These are phyloP conservation scores for Eretmochelys imbricata DNA, from an alignment of 2,113 vertebrate species.

Conservation along the genomic window DNA sequence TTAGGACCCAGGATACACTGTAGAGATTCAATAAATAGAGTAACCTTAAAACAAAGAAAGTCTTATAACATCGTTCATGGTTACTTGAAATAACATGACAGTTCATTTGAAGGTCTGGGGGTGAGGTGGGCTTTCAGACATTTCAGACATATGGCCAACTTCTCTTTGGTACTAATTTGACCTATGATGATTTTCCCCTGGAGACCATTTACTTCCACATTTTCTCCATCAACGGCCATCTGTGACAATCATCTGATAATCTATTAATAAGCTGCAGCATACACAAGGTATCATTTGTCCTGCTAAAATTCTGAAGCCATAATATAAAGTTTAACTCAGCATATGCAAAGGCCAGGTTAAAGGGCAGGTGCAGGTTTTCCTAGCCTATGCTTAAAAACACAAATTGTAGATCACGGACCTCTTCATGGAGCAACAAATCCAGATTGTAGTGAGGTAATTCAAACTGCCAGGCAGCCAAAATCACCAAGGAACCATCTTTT, in stretches of 20 bases:
- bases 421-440: neutral
- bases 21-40: neutral
- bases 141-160: neutral
- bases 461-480: neutral
- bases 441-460: neutral
- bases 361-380: neutral
- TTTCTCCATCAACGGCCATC: conserved; percentile 49
- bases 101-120: neutral
- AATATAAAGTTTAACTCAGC: neutral
- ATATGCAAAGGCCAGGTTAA: neutral
- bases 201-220: conserved; percentile 39
- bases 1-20: neutral
- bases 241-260: conserved; percentile 23
- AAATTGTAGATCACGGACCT: neutral
- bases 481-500: neutral
- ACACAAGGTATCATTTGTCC: neutral
- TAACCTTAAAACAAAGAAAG: neutral
- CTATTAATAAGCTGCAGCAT: neutral
- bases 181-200: conserved; percentile 33
- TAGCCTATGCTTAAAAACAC: neutral
- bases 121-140: neutral
- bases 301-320: conserved; percentile 23
- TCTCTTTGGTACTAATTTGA: conserved; percentile 44
- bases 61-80: neutral
- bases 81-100: neutral